Conservation (phyloP, 1,140 invertebrate genomes). For the Sycobia sp. region DNA sequence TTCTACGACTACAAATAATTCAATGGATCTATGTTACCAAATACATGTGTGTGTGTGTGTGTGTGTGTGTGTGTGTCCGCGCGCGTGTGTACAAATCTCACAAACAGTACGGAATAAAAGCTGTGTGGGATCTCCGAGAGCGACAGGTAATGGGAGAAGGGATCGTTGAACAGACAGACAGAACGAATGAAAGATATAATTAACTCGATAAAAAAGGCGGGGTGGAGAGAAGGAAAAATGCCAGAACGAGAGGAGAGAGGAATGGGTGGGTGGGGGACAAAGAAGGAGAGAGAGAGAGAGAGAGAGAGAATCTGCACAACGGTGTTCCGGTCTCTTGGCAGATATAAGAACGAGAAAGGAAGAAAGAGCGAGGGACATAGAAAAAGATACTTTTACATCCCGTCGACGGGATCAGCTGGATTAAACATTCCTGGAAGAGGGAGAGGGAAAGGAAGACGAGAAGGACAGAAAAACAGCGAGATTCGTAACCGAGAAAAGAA, state of each 20-base stretch:
- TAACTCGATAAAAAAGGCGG: constrained; percentile 8
- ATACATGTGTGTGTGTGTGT: no score
- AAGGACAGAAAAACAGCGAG: constrained; percentile 1
- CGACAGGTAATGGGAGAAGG: neutral
- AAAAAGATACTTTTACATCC: no score
- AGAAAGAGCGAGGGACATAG: no score
- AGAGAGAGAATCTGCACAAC: neutral
- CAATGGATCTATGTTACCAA: no score
- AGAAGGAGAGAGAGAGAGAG: neutral
- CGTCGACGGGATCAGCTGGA: constrained; percentile 33
- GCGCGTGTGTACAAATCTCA: no score
- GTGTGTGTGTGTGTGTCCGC: no score
- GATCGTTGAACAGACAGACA: no score
- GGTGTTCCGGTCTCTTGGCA: neutral
- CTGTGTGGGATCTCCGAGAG: neutral
- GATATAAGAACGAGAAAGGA: constrained; percentile 1
- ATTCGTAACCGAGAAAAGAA: neutral
- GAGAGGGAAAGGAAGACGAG: constrained; percentile 30
- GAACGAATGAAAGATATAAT: constrained; percentile 15
- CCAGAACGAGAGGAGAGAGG: no score
- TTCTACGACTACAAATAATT: no score
- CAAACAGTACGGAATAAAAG: no score
- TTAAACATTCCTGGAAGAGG: constrained; percentile 40
- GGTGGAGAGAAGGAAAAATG: no score
- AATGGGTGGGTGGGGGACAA: no score